These are phyloP conservation scores for Drosophila tristis DNA, from an alignment of 1,140 invertebrate species.

Conservation along the genomic window DNA sequence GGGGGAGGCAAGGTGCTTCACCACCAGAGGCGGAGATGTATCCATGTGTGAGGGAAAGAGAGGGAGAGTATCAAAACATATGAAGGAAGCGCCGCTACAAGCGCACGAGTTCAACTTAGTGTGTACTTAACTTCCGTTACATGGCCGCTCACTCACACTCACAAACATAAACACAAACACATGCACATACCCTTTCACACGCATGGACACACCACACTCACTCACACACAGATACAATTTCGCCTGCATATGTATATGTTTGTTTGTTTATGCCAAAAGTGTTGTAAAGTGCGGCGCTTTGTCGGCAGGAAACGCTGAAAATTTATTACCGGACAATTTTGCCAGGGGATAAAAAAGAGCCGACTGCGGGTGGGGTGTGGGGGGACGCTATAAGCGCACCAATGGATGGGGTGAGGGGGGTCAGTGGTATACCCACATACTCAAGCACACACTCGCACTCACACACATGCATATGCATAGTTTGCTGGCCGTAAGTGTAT, in stretches of 20 bases:
- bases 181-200: conserved; percentile 61
- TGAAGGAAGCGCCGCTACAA: conserved; percentile 77
- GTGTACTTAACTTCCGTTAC: conserved; percentile 83
- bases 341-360: conserved; percentile 64
- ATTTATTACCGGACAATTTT: conserved; percentile 83
- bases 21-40: conserved; percentile 4
- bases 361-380: not conserved
- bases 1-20: not conserved
- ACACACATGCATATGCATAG: conserved; percentile 78
- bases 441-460: conserved; percentile 31
- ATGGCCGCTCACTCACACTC: conserved; percentile 55
- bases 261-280: conserved; percentile 82
- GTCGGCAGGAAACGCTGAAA: conserved; percentile 81
- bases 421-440: conserved; percentile 2
- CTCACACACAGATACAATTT: conserved; percentile 25
- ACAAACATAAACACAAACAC: conserved; percentile 21
- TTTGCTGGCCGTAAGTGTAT: conserved; percentile 75
- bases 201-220: conserved; percentile 54
- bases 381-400: conserved; percentile 30
- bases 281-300: conserved; percentile 82
- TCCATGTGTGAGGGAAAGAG: conserved; percentile 13
- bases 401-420: conserved; percentile 11
- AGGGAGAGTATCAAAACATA: conserved; percentile 72
- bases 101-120: conserved; percentile 82
- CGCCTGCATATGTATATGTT: conserved; percentile 36